A percentile compares a stretch with the other conserved stretches of the same genome.
phyloP scores from a whole-genome alignment of 2,113 vertebrate species.

The Pipra filicauda region DNA sequence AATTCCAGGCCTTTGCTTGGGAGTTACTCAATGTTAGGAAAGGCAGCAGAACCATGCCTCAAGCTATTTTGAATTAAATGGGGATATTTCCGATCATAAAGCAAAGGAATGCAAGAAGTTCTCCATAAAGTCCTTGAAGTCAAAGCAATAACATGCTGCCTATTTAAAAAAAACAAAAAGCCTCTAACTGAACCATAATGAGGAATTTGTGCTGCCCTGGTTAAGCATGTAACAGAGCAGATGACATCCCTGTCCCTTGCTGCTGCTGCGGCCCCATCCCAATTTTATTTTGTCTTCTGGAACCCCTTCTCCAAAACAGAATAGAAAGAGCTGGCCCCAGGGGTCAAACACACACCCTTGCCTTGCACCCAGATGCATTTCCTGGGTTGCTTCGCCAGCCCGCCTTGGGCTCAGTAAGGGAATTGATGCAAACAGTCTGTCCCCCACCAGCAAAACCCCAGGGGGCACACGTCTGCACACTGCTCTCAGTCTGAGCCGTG shows the following conservation, averaged over 20 bases:
- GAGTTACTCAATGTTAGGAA: neutral
- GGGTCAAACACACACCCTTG: neutral
- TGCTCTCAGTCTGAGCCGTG: rapidly evolving
- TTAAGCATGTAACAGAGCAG: neutral
- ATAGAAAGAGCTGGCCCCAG: neutral
- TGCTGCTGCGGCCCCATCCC: neutral
- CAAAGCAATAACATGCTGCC: neutral
- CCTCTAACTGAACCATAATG: neutral
- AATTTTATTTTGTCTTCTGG: neutral
- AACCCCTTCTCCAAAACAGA: neutral
- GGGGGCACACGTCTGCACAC: neutral
- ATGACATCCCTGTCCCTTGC: neutral
- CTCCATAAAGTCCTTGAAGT: constrained; percentile 35
- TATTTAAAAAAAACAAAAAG: neutral
- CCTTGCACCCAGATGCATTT: neutral
- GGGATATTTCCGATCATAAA: constrained; percentile 59
- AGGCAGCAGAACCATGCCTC: neutral
- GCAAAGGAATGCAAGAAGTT: constrained; percentile 46
- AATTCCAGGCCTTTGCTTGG: neutral
- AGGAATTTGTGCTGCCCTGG: neutral
- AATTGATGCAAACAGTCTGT: neutral
- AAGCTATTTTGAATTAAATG: constrained; percentile 19
- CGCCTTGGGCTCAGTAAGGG: neutral
- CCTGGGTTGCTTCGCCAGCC: neutral
- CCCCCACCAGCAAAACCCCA: neutral